phyloP scores from a whole-genome alignment of 2,113 vertebrate species.

The Gorilla gorilla region DNA sequence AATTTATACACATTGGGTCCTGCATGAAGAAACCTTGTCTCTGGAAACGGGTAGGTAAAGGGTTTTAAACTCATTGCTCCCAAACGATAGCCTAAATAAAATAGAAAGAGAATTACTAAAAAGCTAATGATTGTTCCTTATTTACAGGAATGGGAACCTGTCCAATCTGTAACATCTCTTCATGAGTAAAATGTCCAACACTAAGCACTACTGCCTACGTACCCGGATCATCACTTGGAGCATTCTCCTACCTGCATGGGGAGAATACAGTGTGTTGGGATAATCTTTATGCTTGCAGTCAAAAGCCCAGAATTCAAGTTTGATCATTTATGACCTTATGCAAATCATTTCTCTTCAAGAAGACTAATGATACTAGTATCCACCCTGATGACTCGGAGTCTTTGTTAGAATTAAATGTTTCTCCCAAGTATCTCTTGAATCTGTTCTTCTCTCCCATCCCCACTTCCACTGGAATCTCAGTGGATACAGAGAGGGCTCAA shows the following conservation, averaged over 20 bases:
- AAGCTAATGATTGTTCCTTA: neutral
- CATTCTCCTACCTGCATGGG: neutral
- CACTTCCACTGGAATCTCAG: neutral
- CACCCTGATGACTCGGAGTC: neutral
- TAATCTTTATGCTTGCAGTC: neutral
- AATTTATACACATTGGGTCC: slow-evolving; percentile 89
- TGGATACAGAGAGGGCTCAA: neutral
- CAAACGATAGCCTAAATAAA: slow-evolving; percentile 52
- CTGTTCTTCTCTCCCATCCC: neutral
- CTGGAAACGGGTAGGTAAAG: slow-evolving; percentile 87
- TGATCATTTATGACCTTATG: neutral
- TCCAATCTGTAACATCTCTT: neutral
- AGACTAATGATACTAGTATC: neutral
- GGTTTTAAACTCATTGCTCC: slow-evolving; percentile 86
- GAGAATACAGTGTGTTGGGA: neutral
- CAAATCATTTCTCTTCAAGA: neutral
- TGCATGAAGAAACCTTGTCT: slow-evolving; percentile 90
- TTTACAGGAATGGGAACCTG: neutral
- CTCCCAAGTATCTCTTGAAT: slow-evolving; percentile 1
- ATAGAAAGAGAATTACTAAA: slow-evolving; percentile 49
- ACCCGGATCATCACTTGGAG: neutral
- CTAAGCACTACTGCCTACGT: neutral
- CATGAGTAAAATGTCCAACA: neutral
- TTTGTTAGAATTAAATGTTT: neutral
- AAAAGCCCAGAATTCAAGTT: neutral